Conservation (phyloP, 2,888 invertebrate genomes). For the Nasonovia ribisnigri region DNA sequence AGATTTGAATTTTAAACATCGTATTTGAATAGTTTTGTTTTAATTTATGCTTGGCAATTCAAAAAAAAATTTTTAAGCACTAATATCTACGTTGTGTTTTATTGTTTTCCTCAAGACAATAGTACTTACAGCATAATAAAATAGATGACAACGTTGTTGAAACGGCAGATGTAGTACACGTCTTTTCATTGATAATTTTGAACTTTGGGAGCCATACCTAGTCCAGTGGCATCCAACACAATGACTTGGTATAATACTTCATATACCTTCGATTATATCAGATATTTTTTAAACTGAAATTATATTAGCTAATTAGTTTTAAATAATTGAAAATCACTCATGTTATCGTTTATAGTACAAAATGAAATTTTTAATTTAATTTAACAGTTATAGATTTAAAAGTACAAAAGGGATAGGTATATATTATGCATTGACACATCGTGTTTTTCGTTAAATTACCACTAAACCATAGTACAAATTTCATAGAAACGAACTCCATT, state of each 20-base stretch:
- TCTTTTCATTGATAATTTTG: neutral
- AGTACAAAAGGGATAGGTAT: no score
- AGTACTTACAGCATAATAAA: neutral
- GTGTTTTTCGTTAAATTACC: no score
- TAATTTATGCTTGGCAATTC: neutral
- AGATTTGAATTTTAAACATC: constrained; percentile 4
- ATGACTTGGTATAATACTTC: neutral
- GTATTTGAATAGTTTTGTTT: neutral
- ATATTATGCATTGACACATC: no score
- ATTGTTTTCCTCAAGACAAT: neutral
- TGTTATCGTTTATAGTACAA: no score
- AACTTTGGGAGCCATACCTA: neutral
- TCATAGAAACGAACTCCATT: no score
- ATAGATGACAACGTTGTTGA: neutral
- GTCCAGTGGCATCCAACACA: neutral
- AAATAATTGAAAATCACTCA: no score
- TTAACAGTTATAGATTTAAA: no score
- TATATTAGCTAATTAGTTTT: no score
- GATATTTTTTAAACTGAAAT: no score
- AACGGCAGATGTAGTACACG: neutral
- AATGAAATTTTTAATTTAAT: no score
- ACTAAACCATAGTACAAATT: no score
- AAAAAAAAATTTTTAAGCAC: neutral
- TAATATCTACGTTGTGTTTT: neutral
- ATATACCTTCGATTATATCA: no score